Evolutionary conservation across 2,113 vertebrate species (phyloP).

Genomic region (Chiloscyllium plagiosum): DNA sequence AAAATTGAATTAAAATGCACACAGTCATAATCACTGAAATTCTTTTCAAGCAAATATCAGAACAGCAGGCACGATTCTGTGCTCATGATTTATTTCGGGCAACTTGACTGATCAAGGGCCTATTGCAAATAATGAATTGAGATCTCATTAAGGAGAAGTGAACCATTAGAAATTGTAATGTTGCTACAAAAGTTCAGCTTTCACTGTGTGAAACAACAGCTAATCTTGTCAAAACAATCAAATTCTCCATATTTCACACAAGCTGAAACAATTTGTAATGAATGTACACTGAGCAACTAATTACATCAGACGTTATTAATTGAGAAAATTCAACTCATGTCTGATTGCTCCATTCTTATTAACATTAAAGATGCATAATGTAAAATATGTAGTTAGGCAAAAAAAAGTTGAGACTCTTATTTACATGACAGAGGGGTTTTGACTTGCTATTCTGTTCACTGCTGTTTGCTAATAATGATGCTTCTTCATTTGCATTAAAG

Average conservation of each 20-base stretch:
- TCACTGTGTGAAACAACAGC: not conserved
- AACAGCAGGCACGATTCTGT: not conserved
- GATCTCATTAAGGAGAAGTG: not conserved
- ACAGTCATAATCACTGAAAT: not conserved
- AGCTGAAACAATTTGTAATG: not conserved
- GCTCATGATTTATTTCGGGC: not conserved
- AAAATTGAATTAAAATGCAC: not conserved
- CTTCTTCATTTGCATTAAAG: not conserved
- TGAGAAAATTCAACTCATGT: not conserved
- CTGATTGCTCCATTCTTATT: not conserved
- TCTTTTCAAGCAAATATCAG: not conserved
- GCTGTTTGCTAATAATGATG: not conserved
- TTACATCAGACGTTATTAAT: constrained; percentile 6
- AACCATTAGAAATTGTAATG: not conserved
- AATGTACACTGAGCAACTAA: not conserved
- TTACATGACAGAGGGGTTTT: not conserved
- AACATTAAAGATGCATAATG: not conserved
- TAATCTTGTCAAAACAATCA: not conserved
- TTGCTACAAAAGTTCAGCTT: not conserved
- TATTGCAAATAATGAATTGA: not conserved
- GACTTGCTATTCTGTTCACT: not conserved
- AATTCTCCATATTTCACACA: not conserved
- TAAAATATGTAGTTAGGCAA: not conserved
- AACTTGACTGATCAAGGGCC: not conserved
- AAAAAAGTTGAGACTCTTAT: not conserved